Percentiles rank a stretch among this genome's conserved stretches.
Evolutionary conservation across 2,113 vertebrate species (phyloP).

Genomic region (Crotalus tigris): DNA sequence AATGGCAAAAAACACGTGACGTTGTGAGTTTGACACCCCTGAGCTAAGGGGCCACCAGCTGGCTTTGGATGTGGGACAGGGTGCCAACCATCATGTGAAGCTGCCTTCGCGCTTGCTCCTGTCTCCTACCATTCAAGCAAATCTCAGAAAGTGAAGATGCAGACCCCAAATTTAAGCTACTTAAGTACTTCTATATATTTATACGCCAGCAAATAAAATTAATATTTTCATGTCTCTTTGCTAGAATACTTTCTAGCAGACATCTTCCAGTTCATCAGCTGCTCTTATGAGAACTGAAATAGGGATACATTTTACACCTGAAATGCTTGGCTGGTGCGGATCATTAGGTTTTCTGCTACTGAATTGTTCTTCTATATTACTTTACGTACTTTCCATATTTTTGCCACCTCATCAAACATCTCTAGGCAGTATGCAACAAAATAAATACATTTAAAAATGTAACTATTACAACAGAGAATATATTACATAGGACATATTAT

Average conservation of each 20-base stretch:
- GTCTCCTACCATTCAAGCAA: neutral
- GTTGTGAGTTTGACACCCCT: no score
- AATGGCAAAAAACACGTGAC: no score
- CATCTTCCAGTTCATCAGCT: accelerated
- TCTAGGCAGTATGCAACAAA: neutral
- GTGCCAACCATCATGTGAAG: neutral
- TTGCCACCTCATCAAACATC: neutral
- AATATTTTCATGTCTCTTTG: neutral
- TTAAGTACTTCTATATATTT: neutral
- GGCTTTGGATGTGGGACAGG: neutral
- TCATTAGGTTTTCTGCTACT: neutral
- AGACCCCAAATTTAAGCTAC: neutral
- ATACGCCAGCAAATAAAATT: neutral
- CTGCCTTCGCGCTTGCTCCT: neutral
- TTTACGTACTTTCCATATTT: neutral
- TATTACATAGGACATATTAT: neutral
- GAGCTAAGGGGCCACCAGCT: neutral
- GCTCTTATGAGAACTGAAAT: neutral
- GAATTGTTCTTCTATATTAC: neutral
- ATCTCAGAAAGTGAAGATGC: neutral
- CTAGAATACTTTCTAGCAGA: neutral
- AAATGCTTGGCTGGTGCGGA: neutral
- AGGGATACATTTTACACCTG: neutral
- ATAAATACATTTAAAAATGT: neutral
- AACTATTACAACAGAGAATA: neutral